Conservation (phyloP, 2,888 invertebrate species). For the Mesoligia furuncula region DNA sequence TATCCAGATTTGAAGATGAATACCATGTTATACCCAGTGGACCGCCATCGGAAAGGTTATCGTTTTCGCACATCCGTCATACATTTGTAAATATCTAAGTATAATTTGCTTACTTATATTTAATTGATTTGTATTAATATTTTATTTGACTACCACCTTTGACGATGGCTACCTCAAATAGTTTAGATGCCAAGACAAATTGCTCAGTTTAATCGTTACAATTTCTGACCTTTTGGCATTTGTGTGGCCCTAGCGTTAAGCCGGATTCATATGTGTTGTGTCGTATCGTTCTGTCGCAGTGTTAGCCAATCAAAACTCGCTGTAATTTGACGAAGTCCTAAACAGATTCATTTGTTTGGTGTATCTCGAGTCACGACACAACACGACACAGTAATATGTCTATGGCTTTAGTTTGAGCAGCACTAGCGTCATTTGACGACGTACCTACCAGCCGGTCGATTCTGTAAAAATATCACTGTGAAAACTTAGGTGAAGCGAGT, state of each 20-base stretch:
- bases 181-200: background rate
- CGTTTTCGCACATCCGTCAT: background rate
- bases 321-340: background rate
- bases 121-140: conserved; percentile 5
- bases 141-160: background rate
- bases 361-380: background rate
- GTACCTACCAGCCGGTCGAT: too few relatives aligned
- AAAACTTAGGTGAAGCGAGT: too few relatives aligned
- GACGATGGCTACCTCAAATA: background rate
- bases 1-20: conserved; percentile 12
- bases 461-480: too few relatives aligned
- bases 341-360: background rate
- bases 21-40: conserved; percentile 17
- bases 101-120: background rate
- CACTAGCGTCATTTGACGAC: background rate
- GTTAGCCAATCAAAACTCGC: background rate
- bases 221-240: background rate
- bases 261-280: background rate
- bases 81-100: conserved; percentile 13
- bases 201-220: background rate
- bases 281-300: background rate
- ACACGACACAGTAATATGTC: background rate
- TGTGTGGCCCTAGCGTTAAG: background rate
- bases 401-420: background rate
- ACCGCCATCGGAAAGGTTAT: conserved; percentile 8